Evolutionary conservation across 2,113 vertebrate species (phyloP).

Genomic region (Ageneiosus marmoratus): DNA sequence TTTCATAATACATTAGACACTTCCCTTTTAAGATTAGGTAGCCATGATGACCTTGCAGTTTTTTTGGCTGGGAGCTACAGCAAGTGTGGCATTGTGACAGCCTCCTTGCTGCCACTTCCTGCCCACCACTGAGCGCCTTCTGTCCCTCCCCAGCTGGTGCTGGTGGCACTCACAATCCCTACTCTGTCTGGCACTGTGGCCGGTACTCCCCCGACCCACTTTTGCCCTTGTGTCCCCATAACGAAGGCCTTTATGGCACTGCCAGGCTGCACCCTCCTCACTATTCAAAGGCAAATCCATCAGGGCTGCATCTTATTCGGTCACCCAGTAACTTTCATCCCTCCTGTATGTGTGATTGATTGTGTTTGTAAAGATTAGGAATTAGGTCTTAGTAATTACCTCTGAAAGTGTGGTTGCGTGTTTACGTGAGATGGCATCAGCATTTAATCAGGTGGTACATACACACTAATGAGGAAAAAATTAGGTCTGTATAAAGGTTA

Average conservation of each 20-base stretch:
- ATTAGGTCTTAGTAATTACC: constrained; percentile 23
- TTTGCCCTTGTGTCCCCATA: constrained; percentile 48
- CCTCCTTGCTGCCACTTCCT: constrained; percentile 53
- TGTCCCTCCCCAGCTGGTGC: constrained; percentile 61
- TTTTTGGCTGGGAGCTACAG: constrained; percentile 28
- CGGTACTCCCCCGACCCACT: constrained; percentile 53
- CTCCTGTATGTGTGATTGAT: constrained; percentile 2
- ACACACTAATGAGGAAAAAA: constrained; percentile 9
- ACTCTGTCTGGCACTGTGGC: constrained; percentile 52
- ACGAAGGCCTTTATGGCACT: constrained; percentile 52
- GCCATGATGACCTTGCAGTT: constrained; percentile 45
- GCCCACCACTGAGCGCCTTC: constrained; percentile 58
- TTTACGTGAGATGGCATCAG: constrained; percentile 1
- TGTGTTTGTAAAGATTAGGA: constrained; percentile 9
- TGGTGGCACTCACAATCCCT: constrained; percentile 50
- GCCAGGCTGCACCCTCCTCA: constrained; percentile 47
- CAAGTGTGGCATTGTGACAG: constrained; percentile 48
- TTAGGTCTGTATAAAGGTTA: background rate
- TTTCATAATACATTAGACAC: background rate
- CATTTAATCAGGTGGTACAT: constrained; percentile 17
- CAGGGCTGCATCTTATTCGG: constrained; percentile 13
- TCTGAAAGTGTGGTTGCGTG: background rate
- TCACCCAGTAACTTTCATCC: constrained; percentile 19
- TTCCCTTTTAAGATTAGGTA: constrained; percentile 18
- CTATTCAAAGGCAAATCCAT: constrained; percentile 54